phyloP scores from a whole-genome alignment of 2,113 vertebrate species.

The Callaeas wilsoni region DNA sequence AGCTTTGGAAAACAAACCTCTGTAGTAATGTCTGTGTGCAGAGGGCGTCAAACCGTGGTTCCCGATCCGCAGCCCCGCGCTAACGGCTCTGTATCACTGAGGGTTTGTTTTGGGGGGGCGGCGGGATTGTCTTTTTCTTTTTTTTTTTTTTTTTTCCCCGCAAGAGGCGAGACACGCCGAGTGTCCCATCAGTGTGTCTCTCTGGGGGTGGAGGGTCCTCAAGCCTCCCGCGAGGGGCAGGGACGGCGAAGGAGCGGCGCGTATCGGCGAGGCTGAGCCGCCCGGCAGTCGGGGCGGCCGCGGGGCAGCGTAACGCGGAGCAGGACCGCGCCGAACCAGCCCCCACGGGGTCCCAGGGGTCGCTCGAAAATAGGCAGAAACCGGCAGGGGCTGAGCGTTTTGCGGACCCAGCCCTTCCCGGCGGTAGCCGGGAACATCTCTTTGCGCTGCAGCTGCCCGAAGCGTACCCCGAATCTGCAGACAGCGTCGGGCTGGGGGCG shows the following conservation, averaged over 20 bases:
- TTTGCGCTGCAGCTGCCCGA: not conserved
- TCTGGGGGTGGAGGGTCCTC: too few species aligned
- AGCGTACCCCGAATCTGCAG: not conserved
- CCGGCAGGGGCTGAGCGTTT: rapidly evolving
- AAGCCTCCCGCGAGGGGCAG: not conserved
- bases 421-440: not conserved
- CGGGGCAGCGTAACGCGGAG: not conserved
- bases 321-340: not conserved
- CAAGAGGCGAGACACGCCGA: not conserved
- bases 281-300: not conserved
- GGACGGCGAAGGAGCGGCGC: not conserved
- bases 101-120: not conserved
- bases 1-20: not conserved
- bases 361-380: not conserved
- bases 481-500: not conserved
- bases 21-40: too few species aligned
- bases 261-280: not conserved
- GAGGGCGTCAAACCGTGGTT: not conserved
- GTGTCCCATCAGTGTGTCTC: not conserved
- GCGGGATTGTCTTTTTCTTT: too few species aligned
- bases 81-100: not conserved
- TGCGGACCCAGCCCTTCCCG: not conserved
- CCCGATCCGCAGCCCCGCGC: not conserved
- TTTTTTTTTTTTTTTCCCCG: not conserved
- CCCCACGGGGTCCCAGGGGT: rapidly evolving